Base-by-base conservation (phyloP, 1,140 invertebrate species). In the Atopsyche davidsoni region DNA sequence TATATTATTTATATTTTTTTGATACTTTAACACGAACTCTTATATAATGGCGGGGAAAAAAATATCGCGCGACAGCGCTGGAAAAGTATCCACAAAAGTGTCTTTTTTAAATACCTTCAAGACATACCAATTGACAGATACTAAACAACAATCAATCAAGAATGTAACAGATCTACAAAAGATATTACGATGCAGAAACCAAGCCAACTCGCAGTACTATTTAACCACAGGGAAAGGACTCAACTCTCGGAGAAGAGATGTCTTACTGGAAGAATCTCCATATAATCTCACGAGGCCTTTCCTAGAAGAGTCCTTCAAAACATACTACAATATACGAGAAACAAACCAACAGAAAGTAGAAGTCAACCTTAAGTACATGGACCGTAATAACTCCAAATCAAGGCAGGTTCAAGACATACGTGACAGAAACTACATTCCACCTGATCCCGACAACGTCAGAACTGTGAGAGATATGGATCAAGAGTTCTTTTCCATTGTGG, bases 401-500 rank as follows among this genome's bases (percentile, higher is more conserved):
- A 44, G 42, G 32, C 22, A 45, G 17, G 22, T 14, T 9, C 67
- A 64, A 59, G 66, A 73, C 55, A 62, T 74, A 49, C 68, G 46
- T 64, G 66, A 46, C 60, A 67, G 23, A 65, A 65, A 45, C 62
- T 65, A 55, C 17, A 58, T 59, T 35, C 51, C 47, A 36, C 52
- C 38, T 52, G 57, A 34, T 28, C 47, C 55, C 43, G 63, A 52
- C 55, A 62, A 70, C 32, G 54, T 67, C 4, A 70, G 69, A 59
- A 75, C 75, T 19, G 68, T 77, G 39, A 35, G 73, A 4, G 76
- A 83, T 55, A 65, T 82, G 2, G 79, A 83, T 65, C 79, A 81
- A 2, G 64, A 75, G 22, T 84, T 74, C 59, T 83, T 78, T 59
- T 74, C 70, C 3, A 64, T 79, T 56, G 64, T 83, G 2, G 70